Percentiles rank a stretch among this genome's conserved stretches.
Conservation (phyloP, 1,140 invertebrate genomes). For the Apolygus lucorum region DNA sequence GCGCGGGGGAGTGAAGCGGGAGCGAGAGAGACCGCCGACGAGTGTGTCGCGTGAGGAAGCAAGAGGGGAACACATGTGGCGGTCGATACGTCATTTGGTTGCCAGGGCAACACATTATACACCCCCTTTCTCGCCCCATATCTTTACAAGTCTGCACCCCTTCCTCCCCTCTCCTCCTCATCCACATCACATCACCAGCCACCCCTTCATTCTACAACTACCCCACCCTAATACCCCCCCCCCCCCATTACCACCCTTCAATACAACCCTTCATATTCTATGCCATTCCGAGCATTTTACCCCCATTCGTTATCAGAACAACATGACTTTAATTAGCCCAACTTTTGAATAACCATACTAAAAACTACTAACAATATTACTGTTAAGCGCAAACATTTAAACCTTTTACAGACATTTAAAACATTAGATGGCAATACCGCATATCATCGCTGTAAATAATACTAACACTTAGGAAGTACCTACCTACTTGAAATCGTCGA, state of each 20-base stretch:
- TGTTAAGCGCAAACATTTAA: too few species aligned
- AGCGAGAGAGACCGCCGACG: not conserved
- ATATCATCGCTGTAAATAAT: too few species aligned
- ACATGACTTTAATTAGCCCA: too few species aligned
- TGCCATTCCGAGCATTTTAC: not conserved
- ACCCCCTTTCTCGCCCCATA: slow-evolving; percentile 22
- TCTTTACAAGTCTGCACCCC: slow-evolving; percentile 18
- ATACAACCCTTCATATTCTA: not conserved
- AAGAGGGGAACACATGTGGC: slow-evolving; percentile 21
- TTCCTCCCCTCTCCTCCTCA: not conserved
- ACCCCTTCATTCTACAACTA: not conserved
- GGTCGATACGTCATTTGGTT: slow-evolving; percentile 24
- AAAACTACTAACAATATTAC: too few species aligned
- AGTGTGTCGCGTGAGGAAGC: not conserved
- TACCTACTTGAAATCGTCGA: too few species aligned
- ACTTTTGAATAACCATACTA: too few species aligned
- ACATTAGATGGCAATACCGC: too few species aligned
- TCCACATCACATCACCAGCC: not conserved
- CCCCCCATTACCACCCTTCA: not conserved
- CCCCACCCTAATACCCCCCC: not conserved
- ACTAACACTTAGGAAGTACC: too few species aligned
- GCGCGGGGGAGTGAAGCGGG: not conserved
- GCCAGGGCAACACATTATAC: slow-evolving; percentile 22
- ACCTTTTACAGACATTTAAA: too few species aligned
- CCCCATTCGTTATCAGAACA: too few species aligned